Base-by-base conservation (phyloP, 1,140 invertebrate genomes). In the Nymphalis io region DNA sequence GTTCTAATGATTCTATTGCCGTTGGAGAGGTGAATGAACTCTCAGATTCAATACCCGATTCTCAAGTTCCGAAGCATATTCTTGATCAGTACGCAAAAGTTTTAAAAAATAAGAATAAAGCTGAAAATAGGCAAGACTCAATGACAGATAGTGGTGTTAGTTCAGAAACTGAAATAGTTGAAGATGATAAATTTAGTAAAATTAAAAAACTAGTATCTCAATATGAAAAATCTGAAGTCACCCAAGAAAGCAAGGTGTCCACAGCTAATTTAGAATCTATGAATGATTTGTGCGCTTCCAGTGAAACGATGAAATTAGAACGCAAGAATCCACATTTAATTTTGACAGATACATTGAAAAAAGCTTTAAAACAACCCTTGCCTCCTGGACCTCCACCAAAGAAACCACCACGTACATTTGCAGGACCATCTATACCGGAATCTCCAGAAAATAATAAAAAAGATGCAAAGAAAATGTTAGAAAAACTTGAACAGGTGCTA, bases 361-460 rank as follows among this genome's bases (percentile, higher is more conserved):
- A 92, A 55, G 94, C 94, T 38, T 82, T 95, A 27, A 94, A 93
- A 75, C 92, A 94, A 71, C 94, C 94, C 0, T 80, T 95, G 65
- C 95, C 95, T 0, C 39, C 80, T 16, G 95, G 95, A 2, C 94
- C 95, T 10, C 94, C 95, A 38, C 95, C 95, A 0, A 93, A 94
- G 74, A 96, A 96, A 81, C 95, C 95, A 20, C 95, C 95, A 2
- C 82, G 95, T 80, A 94, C 93, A 6, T 95, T 95, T 80, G 58
- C 62, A 16, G 51, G 59, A 8, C 65, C 80, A 6, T 74, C 80
- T 6, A 82, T 76, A 40, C 68, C 69, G 12, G 85, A 84, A 78
- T 76, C 66, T 23, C 78, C 73, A 16, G 84, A 79, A 63, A 83
- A 73, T 72, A 79, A 80, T 60, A 91, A 91, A 72, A 92, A 88